Base-by-base conservation (phyloP, 2,113 vertebrate species). In the Myotis lucifugus region DNA sequence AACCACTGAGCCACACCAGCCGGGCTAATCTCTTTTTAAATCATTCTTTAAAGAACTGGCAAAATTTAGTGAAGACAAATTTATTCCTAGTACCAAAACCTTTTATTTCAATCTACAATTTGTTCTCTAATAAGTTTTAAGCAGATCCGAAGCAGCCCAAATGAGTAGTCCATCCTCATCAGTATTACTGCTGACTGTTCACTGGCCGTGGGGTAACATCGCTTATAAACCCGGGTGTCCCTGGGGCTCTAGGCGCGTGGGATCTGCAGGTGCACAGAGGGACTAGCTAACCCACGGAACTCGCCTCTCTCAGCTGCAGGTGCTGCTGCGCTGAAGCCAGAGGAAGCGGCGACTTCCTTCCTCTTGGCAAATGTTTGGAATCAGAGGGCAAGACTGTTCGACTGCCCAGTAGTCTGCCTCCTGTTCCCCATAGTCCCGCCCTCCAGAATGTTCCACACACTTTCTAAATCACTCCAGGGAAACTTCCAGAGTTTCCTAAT, bases 401-500 rank as follows among this genome's bases (percentile, higher is more conserved):
- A 92, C 37, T 82, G 85, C 69, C 48, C 74, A 88, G 34, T 40
- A 72, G 52, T 81, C 18, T 88, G 70, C 74, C 1, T 42, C 86
- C 52, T 81, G 40, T 85, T n/a, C 17, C 66, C 90, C 32, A 54
- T 67, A 81, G n/a, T 70, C 46, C 27, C 32, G 52, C 54, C 74
- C 32, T 77, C 74, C 23, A 74, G n/a, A 96, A 85, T 67, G 61
- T 85, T 88, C 50, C 21, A 27, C 21, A 73, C 90, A 93, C 54
- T 72, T 94, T 85, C 40, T 73, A 96, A 93, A 85, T 93, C 29
- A 61, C 61, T 85, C 67, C 23, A 81, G 90, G 87, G 90, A 85
- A 70, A 85, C 67, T 67, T 67, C 46, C 42, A 72, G 56, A 91
- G 66, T 85, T 94, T 66, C 52, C 85, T 94, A 76, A 77, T 70